A percentile compares a stretch with the other conserved stretches of the same genome.
Conservation (phyloP, 2,797 vertebrate genomes). For the Hemitrygon akajei region DNA sequence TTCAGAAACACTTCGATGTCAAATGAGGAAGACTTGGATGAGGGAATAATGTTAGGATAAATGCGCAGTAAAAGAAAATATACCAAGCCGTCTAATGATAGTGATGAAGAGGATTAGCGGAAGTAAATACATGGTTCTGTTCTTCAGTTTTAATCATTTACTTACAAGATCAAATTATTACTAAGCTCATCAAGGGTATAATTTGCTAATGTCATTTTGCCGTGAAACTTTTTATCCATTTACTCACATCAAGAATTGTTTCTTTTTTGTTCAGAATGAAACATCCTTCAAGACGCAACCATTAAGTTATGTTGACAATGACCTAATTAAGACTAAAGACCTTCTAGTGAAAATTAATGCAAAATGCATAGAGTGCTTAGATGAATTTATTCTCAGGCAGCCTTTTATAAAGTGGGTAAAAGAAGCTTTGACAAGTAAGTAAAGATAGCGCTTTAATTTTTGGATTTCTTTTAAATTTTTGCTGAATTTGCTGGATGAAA, state of each 20-base stretch:
- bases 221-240: neutral
- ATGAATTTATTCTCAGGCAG: conserved; percentile 13
- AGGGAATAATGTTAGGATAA: neutral
- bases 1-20: neutral
- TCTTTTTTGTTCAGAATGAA: conserved; percentile 18
- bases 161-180: neutral
- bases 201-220: neutral
- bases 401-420: conserved; percentile 27
- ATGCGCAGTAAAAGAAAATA: neutral
- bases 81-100: too few species aligned
- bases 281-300: neutral
- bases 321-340: neutral
- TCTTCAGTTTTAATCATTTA: neutral
- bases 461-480: neutral
- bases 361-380: neutral
- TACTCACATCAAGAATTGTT: neutral
- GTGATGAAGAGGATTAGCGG: neutral
- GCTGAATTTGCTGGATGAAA: too few species aligned
- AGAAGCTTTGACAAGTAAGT: conserved; percentile 23
- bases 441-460: neutral
- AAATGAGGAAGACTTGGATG: neutral
- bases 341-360: neutral
- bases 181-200: neutral
- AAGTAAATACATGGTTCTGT: neutral
- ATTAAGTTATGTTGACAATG: neutral